Conservation (phyloP, 2,113 vertebrate genomes). For the Protomyctophum bolini region DNA sequence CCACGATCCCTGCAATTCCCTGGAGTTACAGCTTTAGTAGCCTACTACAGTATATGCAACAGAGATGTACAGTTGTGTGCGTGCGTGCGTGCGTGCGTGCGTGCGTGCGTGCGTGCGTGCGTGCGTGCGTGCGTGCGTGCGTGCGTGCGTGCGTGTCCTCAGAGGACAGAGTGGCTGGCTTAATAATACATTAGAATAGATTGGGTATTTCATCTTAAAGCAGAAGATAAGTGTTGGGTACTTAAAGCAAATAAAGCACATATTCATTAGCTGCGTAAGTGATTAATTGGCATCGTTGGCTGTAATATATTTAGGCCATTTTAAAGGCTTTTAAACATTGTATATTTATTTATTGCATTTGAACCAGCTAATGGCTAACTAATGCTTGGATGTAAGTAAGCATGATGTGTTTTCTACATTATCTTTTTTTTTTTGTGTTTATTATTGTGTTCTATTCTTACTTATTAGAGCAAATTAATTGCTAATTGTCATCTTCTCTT, state of each 20-base stretch:
- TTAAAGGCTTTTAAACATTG: background rate
- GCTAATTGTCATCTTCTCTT: too few species aligned
- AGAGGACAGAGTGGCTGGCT: background rate
- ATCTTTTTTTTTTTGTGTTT: background rate
- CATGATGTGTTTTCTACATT: background rate
- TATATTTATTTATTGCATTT: background rate
- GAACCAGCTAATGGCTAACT: background rate
- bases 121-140: background rate
- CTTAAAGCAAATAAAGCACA: slow-evolving; percentile 2
- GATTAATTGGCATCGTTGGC: background rate
- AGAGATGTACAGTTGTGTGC: background rate
- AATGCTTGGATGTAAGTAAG: background rate
- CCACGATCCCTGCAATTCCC: too few species aligned
- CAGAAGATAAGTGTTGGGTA: slow-evolving; percentile 3
- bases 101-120: background rate
- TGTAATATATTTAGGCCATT: background rate
- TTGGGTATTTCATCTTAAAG: background rate
- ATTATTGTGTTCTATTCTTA: background rate
- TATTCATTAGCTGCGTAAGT: background rate
- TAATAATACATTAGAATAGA: background rate
- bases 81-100: background rate
- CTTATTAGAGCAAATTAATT: background rate
- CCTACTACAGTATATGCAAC: too few species aligned
- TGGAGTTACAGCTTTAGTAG: too few species aligned
- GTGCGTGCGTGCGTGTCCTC: background rate